phyloP scores from a whole-genome alignment of 2,797 vertebrate species.

The Ctenochaetus hawaiiensis region DNA sequence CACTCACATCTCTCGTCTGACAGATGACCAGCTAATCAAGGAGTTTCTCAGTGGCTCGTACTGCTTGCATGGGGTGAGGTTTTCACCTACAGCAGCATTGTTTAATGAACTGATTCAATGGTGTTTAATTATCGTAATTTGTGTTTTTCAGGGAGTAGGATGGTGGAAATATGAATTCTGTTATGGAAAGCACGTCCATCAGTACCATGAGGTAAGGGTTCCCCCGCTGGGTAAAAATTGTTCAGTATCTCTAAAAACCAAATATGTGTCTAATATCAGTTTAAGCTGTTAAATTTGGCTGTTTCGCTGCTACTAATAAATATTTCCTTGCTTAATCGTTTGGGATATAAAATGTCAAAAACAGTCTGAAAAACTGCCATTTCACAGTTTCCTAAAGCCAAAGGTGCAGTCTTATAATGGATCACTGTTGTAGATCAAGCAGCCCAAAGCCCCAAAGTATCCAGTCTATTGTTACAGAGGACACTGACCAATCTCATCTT shows the following conservation, averaged over 20 bases:
- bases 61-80: conserved; percentile 96
- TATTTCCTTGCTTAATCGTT: background rate
- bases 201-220: conserved; percentile 94
- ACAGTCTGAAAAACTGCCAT: too few species aligned
- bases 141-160: conserved; percentile 91
- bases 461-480: too few species aligned
- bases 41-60: conserved; percentile 98
- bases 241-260: background rate
- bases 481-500: too few species aligned
- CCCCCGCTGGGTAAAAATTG: background rate
- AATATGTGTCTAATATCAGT: background rate
- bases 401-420: too few species aligned
- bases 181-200: conserved; percentile 96
- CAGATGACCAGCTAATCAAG: conserved; percentile 96
- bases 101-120: background rate
- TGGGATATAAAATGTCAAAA: too few species aligned
- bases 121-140: background rate
- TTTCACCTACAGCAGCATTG: background rate
- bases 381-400: too few species aligned
- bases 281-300: background rate
- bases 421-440: too few species aligned
- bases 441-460: too few species aligned
- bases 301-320: too few species aligned
- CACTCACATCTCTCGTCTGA: conserved; percentile 96
- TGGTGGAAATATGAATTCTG: conserved; percentile 99